Base-by-base conservation (phyloP, 2,113 vertebrate genomes). In the Macaca fascicularis region DNA sequence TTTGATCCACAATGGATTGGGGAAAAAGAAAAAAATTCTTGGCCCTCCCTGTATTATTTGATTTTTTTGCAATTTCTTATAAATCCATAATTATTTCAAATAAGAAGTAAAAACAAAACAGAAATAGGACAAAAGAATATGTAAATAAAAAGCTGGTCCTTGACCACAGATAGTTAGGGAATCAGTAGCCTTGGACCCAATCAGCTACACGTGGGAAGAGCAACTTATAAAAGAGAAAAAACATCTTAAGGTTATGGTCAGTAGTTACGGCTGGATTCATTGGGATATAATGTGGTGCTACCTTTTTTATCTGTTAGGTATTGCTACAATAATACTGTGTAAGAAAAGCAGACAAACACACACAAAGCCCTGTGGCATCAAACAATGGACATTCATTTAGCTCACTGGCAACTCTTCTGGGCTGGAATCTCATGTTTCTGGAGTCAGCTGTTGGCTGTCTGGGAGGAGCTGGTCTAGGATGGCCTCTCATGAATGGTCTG, bases 51-150 rank as follows among this genome's bases (percentile, higher is more conserved):
- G 11, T 50, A 48, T 43, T 69, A 75, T 48, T 57, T 38, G 55
- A 40, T 89, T 67, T 97, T 16, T 93, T 91, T 82, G 23, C 4
- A 97, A 79, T 45, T 91, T 91, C 25, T 82, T 91, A 78, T 89
- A 14, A 92, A 59, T 72, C 17, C 91, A n/a, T 89, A 64, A 76
- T 88, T 75, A 69, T 81, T 97, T 95, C 74, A 89, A 95, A 94
- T 82, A 85, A 48, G 64, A 89, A 69, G 16, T 38, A n/a, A 40
- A 95, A 59, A 57, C 50, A 59, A 64, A 86, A 61, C 11, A 20
- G 38, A 52, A 96, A 38, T 61, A 57, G 57, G 64, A 38, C 27
- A 85, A 61, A 93, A 8, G 8, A 90, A 48, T 27, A 70, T 14
- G 22, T 75, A 30, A 48, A 72, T 90, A 91, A 50, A 55, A 52